Base-by-base conservation (phyloP, 2,888 invertebrate genomes). In the Idaea biselata region DNA sequence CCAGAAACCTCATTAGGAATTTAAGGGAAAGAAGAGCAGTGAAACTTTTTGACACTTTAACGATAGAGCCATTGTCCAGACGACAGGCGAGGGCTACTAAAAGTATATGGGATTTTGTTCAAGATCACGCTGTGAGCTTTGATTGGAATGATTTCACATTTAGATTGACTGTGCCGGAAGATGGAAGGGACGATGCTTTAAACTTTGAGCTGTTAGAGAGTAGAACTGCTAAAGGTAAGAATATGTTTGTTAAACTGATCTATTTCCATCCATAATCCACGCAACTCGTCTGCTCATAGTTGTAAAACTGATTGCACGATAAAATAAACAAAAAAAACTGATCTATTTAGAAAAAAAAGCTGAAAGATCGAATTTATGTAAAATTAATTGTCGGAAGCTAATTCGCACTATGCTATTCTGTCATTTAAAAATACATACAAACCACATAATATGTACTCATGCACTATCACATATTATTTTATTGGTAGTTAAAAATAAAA, bases 91-190 rank as follows among this genome's bases (percentile, higher is more conserved):
- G 92, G 68, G 84, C 89, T 0, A 86, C 77, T 18, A 82, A 83
- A 63, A 87, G 88, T 8, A 78, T 92, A 61, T 84, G 89, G 60
- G 89, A 90, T 53, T 83, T 93, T 68, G 76, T 94, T 60, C 91
- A 93, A 58, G 87, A 88, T 56, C 89, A 94, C 72, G 93, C 93
- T 33, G 80, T 94, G 63, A 91, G 91, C 68, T 86, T 94, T 73
- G 93, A 94, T 72, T 93, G 93, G 85, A 90, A 86, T 61, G 93
- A 93, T 69, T 89, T 89, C 70, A 93, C 93, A 55, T 87, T 94
- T 66, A 90, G 87, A 77, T 75, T 94, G 59, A 87, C 89, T 31
- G 89, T 90, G 76, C 90, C 93, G 16, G 82, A 88, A 55, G 86
- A 87, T 63, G 87, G 87, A 60, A 88, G 86, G 16, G 72, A 72